Percentiles rank a stretch among this genome's conserved stretches.
Conservation (phyloP, 2,113 vertebrate species). For the Pogonocichla stellata region DNA sequence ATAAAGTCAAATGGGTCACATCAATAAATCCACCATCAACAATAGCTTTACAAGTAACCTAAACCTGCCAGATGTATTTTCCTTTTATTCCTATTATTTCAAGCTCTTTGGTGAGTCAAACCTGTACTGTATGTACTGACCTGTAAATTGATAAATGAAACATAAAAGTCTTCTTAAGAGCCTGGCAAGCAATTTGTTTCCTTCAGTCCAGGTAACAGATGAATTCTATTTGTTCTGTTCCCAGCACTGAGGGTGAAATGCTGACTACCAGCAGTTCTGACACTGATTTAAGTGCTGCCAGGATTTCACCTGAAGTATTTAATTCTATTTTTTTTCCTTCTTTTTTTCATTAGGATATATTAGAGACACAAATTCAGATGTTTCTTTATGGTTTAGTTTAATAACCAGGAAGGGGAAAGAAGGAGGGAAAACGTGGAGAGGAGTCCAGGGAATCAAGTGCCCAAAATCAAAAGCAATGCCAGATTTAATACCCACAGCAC, state of each 20-base stretch:
- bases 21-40: conserved; percentile 59
- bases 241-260: background rate
- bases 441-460: background rate
- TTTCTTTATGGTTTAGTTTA: background rate
- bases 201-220: background rate
- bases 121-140: conserved; percentile 42
- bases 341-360: background rate
- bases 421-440: background rate
- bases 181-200: conserved; percentile 7
- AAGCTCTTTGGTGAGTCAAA: conserved; percentile 18
- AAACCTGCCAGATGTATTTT: conserved; percentile 22
- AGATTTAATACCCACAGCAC: background rate
- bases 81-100: conserved; percentile 48
- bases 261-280: background rate
- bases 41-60: conserved; percentile 36
- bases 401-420: background rate
- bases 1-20: conserved; percentile 24
- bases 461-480: background rate
- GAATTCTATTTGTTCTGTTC: conserved; percentile 14
- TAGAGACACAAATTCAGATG: background rate
- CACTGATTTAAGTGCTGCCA: background rate
- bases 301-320: background rate
- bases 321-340: background rate
- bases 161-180: background rate
- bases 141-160: conserved; percentile 68